Base-by-base conservation (phyloP, 2,113 vertebrate species). In the Hydrochoerus hydrochaeris region DNA sequence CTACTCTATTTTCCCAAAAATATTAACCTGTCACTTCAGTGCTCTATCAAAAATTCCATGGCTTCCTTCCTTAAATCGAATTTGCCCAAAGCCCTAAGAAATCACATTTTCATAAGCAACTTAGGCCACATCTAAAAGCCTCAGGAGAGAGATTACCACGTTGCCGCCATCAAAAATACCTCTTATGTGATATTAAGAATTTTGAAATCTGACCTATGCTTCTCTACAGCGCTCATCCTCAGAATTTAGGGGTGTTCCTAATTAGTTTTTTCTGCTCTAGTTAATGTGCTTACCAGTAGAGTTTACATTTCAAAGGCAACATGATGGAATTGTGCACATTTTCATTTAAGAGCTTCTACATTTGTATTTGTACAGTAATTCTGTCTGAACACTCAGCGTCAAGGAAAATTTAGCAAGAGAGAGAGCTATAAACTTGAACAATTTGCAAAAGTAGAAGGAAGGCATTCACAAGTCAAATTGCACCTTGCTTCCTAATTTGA, bases 401-500 rank as follows among this genome's bases (percentile, higher is more conserved):
- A 65, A 75, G 89, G 38, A 84, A 96, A 88, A 26, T 11, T 71
- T 11, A 52, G n/a, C 38, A 95, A 94, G 24, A n/a, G 41, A 69
- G 54, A 95, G 60, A 96, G 32, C 93, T 86, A 97, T 95, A 97
- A 97, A 97, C 84, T 62, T 75, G 91, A 92, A 54, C 80, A 95
- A 30, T 95, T 95, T 97, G 57, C 52, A 69, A 88, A 92, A 95
- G 65, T 77, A 26, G 75, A 93, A 97, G 58, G 95, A 81, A 77
- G 94, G 44, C 12, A 96, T 93, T 96, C 57, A 78, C 41, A 26
- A 97, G 75, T 63, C 52, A 95, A 78, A 98, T 97, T 95, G 69
- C 46, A 96, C 88, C 96, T 97, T 92, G 94, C 92, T 95, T 85
- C 93, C 71, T 97, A 94, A 95, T 97, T 98, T 98, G 80, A 97